Conservation (phyloP, 2,113 vertebrate genomes). For the Girardinichthys multiradiatus region DNA sequence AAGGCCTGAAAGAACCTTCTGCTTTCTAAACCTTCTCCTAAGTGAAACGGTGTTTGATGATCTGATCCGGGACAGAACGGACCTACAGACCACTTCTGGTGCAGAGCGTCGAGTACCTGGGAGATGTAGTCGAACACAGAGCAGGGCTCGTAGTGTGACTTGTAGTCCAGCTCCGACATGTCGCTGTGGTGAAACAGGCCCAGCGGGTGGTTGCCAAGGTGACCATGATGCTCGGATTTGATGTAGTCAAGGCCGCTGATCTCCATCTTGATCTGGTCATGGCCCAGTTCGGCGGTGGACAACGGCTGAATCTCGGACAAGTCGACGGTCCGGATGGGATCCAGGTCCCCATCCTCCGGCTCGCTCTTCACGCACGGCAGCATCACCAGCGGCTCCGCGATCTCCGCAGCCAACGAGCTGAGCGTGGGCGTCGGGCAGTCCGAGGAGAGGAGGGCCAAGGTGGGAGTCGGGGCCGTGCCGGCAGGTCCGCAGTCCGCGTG, state of each 20-base stretch:
- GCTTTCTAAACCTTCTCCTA: no score
- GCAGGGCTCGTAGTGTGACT: conserved; percentile 80
- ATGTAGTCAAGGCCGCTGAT: conserved; percentile 85
- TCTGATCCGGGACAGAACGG: no score
- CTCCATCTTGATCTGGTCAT: conserved; percentile 84
- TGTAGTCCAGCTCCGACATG: conserved; percentile 79
- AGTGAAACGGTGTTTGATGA: no score
- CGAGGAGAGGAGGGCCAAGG: conserved; percentile 71
- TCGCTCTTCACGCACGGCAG: conserved; percentile 82
- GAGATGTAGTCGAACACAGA: conserved; percentile 83
- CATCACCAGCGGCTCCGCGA: conserved; percentile 79
- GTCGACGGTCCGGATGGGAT: conserved; percentile 80
- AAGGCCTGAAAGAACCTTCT: no score
- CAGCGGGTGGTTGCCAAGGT: conserved; percentile 68
- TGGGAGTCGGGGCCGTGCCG: conserved; percentile 35
- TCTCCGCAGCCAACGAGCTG: conserved; percentile 75
- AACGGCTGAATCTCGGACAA: conserved; percentile 82
- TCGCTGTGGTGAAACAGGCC: conserved; percentile 68
- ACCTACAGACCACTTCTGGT: no score
- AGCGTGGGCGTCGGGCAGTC: conserved; percentile 76
- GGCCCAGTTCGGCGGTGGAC: conserved; percentile 81
- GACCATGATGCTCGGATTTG: conserved; percentile 79
- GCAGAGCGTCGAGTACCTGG: conserved; percentile 62
- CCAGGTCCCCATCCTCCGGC: conserved; percentile 75
- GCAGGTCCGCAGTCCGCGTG: conserved; percentile 47